phyloP scores from a whole-genome alignment of 2,888 invertebrate species.

The Harpalus rubripes region DNA sequence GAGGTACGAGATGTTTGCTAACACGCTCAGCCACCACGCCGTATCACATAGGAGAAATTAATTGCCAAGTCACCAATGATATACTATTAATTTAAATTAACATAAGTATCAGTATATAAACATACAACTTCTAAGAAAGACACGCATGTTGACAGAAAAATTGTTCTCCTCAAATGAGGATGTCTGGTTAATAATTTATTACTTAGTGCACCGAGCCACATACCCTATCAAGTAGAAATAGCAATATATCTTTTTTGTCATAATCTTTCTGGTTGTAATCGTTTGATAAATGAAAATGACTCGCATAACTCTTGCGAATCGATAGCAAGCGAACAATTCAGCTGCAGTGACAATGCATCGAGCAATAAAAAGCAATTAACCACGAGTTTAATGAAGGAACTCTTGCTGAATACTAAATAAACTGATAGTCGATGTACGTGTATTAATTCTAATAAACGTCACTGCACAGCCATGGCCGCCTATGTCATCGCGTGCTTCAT shows the following conservation, averaged over 20 bases:
- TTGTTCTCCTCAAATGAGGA: too few relatives aligned
- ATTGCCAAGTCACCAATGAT: too few relatives aligned
- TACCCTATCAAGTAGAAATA: background rate
- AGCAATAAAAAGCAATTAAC: constrained; percentile 35
- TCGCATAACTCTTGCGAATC: constrained; percentile 1
- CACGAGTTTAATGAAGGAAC: constrained; percentile 24
- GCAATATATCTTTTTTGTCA: background rate
- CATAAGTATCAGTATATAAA: too few relatives aligned
- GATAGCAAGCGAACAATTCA: background rate
- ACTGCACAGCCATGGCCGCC: constrained; percentile 2
- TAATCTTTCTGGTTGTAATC: background rate
- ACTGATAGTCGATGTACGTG: constrained; percentile 16
- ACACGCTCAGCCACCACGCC: too few relatives aligned
- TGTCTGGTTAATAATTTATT: too few relatives aligned
- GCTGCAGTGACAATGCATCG: constrained; percentile 6
- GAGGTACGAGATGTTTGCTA: too few relatives aligned
- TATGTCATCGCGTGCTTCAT: constrained; percentile 28
- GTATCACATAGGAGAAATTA: too few relatives aligned
- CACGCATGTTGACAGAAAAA: too few relatives aligned
- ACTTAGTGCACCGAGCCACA: too few relatives aligned
- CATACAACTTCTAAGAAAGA: too few relatives aligned
- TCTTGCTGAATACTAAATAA: constrained; percentile 36
- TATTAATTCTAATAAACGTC: constrained; percentile 48
- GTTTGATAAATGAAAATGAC: constrained; percentile 6
- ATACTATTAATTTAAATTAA: too few relatives aligned